Evolutionary conservation across 2,797 vertebrate genomes (phyloP).

Genomic region (Cheirogaleus major): DNA sequence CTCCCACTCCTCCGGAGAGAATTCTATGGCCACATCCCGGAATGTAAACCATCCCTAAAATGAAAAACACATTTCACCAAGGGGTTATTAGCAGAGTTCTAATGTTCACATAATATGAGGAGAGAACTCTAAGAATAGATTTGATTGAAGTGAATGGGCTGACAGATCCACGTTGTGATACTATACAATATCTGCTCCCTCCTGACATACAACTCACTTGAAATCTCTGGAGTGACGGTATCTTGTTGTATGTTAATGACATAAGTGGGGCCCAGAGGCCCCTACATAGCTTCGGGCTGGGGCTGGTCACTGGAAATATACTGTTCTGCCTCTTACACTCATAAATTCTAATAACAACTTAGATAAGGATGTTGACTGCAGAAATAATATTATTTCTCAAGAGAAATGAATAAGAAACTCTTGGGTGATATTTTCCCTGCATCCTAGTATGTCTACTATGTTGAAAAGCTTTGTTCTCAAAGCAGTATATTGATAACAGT

Average conservation of each 20-base stretch:
- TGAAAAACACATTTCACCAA: not conserved
- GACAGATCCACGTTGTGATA: not conserved
- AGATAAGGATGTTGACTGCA: too few species aligned
- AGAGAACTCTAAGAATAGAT: not conserved
- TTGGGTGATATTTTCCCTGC: too few species aligned
- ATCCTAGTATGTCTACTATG: too few species aligned
- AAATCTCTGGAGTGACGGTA: too few species aligned
- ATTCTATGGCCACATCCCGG: not conserved
- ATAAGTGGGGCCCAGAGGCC: not conserved
- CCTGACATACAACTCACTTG: not conserved
- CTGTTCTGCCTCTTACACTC: too few species aligned
- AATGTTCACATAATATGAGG: not conserved
- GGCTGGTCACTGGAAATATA: not conserved
- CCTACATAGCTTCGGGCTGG: not conserved
- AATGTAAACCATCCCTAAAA: not conserved
- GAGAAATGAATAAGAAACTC: not conserved
- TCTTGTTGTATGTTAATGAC: not conserved
- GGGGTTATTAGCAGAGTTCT: not conserved
- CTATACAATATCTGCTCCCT: not conserved
- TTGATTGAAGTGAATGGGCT: not conserved
- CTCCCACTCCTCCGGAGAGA: constrained; percentile 22
- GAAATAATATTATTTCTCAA: too few species aligned
- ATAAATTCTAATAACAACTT: too few species aligned
- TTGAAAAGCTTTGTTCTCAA: too few species aligned
- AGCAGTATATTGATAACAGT: too few species aligned